phyloP scores from a whole-genome alignment of 1,140 invertebrate species.

The Scylla paramamosain region DNA sequence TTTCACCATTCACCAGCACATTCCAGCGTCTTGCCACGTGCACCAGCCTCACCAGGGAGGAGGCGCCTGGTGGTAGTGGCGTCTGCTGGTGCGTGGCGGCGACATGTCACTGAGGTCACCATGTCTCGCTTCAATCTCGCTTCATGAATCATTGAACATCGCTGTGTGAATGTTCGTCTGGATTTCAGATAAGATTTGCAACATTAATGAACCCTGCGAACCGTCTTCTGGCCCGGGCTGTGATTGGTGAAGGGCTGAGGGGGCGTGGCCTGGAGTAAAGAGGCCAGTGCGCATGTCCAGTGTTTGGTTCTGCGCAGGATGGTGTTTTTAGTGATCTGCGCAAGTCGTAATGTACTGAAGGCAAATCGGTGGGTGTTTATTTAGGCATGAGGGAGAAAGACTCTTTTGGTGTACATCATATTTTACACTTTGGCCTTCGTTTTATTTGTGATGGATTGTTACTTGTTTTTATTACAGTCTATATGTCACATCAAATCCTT shows the following conservation, averaged over 20 bases:
- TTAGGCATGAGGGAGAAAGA: background rate
- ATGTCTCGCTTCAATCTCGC: background rate
- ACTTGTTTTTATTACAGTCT: no score
- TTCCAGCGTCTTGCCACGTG: background rate
- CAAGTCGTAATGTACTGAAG: background rate
- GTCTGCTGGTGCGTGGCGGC: background rate
- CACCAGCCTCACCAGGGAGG: background rate
- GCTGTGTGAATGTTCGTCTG: background rate
- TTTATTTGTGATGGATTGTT: no score
- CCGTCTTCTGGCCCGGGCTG: background rate
- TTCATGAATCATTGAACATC: background rate
- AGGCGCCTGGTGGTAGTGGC: background rate
- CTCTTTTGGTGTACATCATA: background rate
- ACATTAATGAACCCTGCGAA: background rate
- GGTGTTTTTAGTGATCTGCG: background rate
- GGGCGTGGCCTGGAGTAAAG: background rate
- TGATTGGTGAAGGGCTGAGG: background rate
- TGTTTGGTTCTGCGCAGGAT: background rate
- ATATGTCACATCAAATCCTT: no score
- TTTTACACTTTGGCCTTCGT: background rate
- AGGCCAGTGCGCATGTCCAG: background rate
- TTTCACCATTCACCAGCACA: no score
- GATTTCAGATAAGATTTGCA: constrained; percentile 23
- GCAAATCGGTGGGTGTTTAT: background rate
- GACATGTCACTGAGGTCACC: background rate